These are phyloP conservation scores for Equus przewalskii DNA, from an alignment of 2,113 vertebrate genomes.

Conservation along the genomic window DNA sequence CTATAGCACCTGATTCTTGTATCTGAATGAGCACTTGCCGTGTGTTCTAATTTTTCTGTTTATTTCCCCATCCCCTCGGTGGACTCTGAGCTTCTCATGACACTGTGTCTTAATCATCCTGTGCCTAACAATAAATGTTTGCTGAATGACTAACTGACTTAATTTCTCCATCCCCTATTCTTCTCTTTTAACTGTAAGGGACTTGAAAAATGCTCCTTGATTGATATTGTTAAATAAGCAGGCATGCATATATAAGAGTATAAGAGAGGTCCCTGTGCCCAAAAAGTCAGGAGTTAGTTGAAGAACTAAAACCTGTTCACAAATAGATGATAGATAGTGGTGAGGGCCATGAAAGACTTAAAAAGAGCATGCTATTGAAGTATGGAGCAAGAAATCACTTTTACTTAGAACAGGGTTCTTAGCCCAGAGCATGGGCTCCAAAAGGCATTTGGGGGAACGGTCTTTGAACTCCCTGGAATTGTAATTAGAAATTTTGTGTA, in stretches of 20 bases:
- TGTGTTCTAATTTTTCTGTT: not conserved
- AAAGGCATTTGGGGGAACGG: not conserved
- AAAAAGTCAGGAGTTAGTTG: not conserved
- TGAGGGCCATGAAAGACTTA: not conserved
- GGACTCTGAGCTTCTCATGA: not conserved
- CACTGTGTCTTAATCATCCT: not conserved
- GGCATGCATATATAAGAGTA: not conserved
- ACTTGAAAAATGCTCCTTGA: not conserved
- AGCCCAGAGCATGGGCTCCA: not conserved
- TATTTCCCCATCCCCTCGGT: not conserved
- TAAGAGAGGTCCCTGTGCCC: not conserved
- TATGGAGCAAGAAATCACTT: not conserved
- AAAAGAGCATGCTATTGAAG: no score
- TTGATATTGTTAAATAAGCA: not conserved
- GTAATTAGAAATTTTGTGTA: not conserved
- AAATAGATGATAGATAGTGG: not conserved
- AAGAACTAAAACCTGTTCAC: not conserved
- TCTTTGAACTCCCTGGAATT: not conserved
- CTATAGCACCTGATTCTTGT: not conserved
- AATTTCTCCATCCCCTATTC: not conserved
- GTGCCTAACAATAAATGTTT: not conserved
- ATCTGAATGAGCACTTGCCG: not conserved
- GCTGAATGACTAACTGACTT: not conserved
- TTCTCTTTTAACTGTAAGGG: not conserved
- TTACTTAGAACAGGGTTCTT: not conserved